Conservation (phyloP, 2,113 vertebrate genomes). For the Tautogolabrus adspersus region DNA sequence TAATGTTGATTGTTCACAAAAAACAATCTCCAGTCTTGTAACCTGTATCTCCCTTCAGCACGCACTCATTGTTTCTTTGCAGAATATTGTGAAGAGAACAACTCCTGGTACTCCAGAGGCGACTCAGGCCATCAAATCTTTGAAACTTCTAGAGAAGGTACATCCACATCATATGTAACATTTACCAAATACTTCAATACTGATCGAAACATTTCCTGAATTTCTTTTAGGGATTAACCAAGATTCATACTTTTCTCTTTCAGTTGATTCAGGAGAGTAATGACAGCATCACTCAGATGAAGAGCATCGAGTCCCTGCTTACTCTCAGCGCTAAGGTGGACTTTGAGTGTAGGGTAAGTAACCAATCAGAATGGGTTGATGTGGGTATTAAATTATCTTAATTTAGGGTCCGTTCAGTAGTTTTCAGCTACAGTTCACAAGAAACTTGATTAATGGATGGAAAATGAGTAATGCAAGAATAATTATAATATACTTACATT, state of each 20-base stretch:
- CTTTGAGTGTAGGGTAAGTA: conserved; percentile 94
- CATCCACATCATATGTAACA: background rate
- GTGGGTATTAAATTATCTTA: background rate
- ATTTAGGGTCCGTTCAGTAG: background rate
- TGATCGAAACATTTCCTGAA: background rate
- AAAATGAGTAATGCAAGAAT: background rate
- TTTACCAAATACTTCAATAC: no score
- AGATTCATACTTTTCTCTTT: conserved; percentile 1
- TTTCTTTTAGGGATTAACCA: background rate
- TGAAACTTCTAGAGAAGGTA: conserved; percentile 93
- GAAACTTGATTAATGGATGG: background rate
- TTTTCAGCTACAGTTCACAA: background rate
- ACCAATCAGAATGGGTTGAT: background rate
- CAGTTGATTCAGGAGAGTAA: conserved; percentile 96
- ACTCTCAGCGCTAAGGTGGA: conserved; percentile 93
- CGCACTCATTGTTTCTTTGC: conserved; percentile 6
- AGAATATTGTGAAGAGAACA: conserved; percentile 97
- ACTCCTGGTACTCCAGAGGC: conserved; percentile 88
- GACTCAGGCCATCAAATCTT: conserved; percentile 89
- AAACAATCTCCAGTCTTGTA: background rate
- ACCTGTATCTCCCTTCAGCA: conserved; percentile 7
- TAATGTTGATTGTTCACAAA: background rate
- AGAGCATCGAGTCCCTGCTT: conserved; percentile 94
- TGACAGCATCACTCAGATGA: conserved; percentile 94
- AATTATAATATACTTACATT: background rate